phyloP scores from a whole-genome alignment of 2,888 invertebrate species.

The Microchrysa polita region DNA sequence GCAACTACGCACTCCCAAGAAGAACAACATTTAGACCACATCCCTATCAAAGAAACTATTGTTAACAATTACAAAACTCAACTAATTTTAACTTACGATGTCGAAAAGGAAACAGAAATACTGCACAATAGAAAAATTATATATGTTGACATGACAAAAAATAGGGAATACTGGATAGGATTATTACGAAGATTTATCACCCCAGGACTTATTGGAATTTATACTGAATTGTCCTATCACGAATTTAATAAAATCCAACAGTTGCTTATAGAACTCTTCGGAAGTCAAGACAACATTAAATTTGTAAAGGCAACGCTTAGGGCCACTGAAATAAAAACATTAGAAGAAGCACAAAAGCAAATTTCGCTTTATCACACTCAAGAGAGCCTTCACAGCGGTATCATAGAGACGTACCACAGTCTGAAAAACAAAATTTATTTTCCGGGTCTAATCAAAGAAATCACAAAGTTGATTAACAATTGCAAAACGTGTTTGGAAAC shows the following conservation, averaged over 20 bases:
- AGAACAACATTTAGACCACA: conserved; percentile 46
- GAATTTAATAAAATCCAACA: conserved; percentile 41
- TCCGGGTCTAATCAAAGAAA: conserved; percentile 29
- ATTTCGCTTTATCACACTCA: conserved; percentile 41
- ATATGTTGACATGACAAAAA: conserved; percentile 31
- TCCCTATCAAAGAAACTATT: too few relatives aligned
- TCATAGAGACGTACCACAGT: conserved; percentile 39
- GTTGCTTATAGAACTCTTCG: conserved; percentile 37
- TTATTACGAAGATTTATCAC: conserved; percentile 28
- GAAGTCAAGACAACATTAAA: conserved; percentile 33
- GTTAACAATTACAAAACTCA: conserved; percentile 47
- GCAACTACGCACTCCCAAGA: conserved; percentile 44
- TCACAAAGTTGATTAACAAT: conserved; percentile 49
- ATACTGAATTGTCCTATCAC: conserved; percentile 32
- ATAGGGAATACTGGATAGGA: conserved; percentile 22
- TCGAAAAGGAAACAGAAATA: conserved; percentile 17
- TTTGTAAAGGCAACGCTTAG: conserved; percentile 42
- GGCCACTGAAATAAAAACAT: conserved; percentile 21
- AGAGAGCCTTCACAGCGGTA: conserved; percentile 44
- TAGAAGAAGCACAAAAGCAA: conserved; percentile 46
- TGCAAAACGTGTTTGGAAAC: too few relatives aligned
- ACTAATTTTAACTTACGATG: conserved; percentile 44
- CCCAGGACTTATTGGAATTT: conserved; percentile 35
- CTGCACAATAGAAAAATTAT: conserved; percentile 42
- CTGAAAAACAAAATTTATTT: conserved; percentile 44